These are phyloP conservation scores for Pantherophis vulpinus DNA, from an alignment of 2,797 vertebrate species.

Conservation along the genomic window DNA sequence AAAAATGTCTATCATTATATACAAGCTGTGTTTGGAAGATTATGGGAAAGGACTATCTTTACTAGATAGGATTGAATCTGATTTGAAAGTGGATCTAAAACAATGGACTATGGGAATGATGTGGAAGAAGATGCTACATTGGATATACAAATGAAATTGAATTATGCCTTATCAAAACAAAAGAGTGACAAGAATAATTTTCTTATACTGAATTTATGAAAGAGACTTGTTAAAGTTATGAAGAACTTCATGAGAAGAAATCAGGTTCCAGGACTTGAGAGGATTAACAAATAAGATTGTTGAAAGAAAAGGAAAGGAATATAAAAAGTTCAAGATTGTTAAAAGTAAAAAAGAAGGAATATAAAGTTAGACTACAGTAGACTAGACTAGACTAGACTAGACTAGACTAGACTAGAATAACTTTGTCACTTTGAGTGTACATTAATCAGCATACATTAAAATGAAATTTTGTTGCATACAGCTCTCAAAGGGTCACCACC, in stretches of 20 bases:
- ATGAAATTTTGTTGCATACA: no score
- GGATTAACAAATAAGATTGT: neutral
- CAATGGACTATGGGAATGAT: neutral
- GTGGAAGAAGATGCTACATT: neutral
- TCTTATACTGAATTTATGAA: neutral
- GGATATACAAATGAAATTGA: neutral
- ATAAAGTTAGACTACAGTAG: neutral
- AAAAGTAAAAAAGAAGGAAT: neutral
- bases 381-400: no score
- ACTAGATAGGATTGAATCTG: neutral
- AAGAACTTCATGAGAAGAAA: neutral
- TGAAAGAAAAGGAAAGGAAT: neutral
- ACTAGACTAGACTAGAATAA: no score
- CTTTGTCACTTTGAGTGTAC: no score
- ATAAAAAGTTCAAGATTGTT: neutral
- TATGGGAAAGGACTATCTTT: neutral
- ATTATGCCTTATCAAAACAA: neutral
- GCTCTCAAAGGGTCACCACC: no score
- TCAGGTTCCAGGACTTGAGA: neutral
- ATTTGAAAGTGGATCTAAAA: neutral
- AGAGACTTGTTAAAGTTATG: neutral
- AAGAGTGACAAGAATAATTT: neutral
- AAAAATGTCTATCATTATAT: neutral
- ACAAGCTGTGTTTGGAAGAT: neutral
- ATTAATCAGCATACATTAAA: no score